These are phyloP conservation scores for Dipodomys merriami DNA, from an alignment of 2,113 vertebrate species.

Conservation along the genomic window DNA sequence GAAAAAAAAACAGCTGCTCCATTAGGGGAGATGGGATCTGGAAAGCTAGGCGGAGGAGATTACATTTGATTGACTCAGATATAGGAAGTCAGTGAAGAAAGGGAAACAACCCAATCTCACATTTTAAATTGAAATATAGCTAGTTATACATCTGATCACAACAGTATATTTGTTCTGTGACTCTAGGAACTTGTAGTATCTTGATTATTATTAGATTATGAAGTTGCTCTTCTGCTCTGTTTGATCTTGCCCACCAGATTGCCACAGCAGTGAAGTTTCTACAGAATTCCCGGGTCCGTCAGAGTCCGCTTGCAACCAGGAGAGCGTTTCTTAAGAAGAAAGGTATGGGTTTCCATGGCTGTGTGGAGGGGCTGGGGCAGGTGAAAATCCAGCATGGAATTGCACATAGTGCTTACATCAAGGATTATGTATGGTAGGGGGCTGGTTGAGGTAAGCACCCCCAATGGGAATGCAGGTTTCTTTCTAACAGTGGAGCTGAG, in stretches of 20 bases:
- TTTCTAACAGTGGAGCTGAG: slow-evolving; percentile 45
- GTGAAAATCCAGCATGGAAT: not conserved
- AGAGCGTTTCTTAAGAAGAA: slow-evolving; percentile 98
- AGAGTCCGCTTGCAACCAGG: slow-evolving; percentile 93
- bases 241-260: slow-evolving; percentile 87
- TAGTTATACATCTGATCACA: slow-evolving; percentile 11
- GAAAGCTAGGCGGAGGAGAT: not conserved
- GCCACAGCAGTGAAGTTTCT: slow-evolving; percentile 97
- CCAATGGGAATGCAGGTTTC: not conserved
- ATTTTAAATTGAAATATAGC: slow-evolving; percentile 3
- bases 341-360: slow-evolving; percentile 87
- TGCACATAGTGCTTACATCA: not conserved
- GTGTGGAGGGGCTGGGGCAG: not conserved
- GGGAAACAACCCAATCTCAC: not conserved
- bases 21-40: not conserved
- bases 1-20: not conserved
- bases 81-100: not conserved
- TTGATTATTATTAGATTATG: slow-evolving; percentile 22
- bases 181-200: not conserved
- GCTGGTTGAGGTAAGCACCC: not conserved
- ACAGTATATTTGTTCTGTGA: not conserved
- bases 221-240: slow-evolving; percentile 67
- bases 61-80: not conserved
- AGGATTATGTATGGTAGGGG: not conserved
- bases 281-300: slow-evolving; percentile 95